A percentile compares a stretch with the other conserved stretches of the same genome.
These are phyloP conservation scores for Tiliacea citrago DNA, from an alignment of 2,888 invertebrate genomes.

Conservation along the genomic window DNA sequence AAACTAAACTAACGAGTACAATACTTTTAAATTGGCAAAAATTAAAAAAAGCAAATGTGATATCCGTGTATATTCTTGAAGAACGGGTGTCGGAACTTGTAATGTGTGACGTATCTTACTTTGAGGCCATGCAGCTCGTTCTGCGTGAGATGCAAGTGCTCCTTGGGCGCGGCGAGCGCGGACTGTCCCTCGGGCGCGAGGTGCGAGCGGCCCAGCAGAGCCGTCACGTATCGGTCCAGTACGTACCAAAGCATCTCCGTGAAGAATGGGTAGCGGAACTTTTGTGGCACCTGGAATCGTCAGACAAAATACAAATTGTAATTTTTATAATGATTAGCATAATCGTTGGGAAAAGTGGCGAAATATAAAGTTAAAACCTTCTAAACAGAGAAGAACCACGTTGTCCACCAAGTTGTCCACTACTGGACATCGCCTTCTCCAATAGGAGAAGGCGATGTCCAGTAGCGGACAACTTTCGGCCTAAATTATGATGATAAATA, in stretches of 20 bases:
- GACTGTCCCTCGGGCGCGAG: conserved; percentile 88
- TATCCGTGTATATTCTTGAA: background rate
- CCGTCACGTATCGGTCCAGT: conserved; percentile 97
- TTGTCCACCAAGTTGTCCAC: no score
- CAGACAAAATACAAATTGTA: background rate
- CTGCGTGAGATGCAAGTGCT: conserved; percentile 95
- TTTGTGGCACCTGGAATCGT: conserved; percentile 95
- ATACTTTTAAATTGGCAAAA: background rate
- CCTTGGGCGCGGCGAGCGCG: conserved; percentile 80
- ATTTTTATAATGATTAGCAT: background rate
- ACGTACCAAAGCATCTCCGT: conserved; percentile 99
- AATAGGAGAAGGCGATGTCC: no score
- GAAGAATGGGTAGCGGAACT: conserved; percentile 99
- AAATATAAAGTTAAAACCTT: no score
- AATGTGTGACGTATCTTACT: conserved; percentile 76
- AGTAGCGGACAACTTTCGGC: no score
- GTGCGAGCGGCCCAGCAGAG: conserved; percentile 96
- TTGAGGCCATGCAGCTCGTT: conserved; percentile 95
- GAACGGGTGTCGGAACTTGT: background rate
- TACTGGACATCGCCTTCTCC: no score
- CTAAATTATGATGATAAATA: no score
- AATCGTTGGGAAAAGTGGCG: no score
- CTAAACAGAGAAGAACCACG: no score
- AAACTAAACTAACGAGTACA: background rate
- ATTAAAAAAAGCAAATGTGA: no score